Evolutionary conservation across 1,140 invertebrate genomes (phyloP), one percentile per base, ranked within the genome.

Genomic region (Drosophila chauvacae): DNA sequence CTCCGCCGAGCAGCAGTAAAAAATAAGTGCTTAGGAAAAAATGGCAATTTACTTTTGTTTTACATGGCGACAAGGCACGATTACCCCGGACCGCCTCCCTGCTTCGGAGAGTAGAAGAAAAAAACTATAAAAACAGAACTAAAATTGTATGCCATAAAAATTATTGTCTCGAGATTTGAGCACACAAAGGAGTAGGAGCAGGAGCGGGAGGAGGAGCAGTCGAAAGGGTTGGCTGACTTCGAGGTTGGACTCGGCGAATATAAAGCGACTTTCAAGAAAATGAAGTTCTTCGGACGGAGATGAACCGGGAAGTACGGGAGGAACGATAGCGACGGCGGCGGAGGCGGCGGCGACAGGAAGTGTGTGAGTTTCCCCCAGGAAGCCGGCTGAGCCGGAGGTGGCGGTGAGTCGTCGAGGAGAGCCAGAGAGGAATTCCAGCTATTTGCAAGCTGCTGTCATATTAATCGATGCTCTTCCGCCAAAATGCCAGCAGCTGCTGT

Each of bases 1-100:
- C 61, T 69, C 66, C 77, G 48, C 55, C 45, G 48, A 84, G 81
- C 76, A 51, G 50, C 50, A 71, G 81, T 80, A 80, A 84, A 84
- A 83, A 60, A 68, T 62, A 84, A 83, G 80, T 83, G 77, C 77
- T 80, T 77, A 84, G 65, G 26, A 66, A 84, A 84, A 84, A 84
- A 84, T 84, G 72, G 81, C 81, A 84, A 84, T 84, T 85, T 85
- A 85, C 81, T 84, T 84, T 84, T 84, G 81, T 84, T 80, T 77
- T 76, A 84, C 71, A 83, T 83, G 80, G 60, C 66, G 66, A 70
- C 70, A 73, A 61, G 48, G 71, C 53, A 71, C 64, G 51, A 70
- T 70, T 69, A 53, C 30, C 33, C 50, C 33, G 20, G 48, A 0
- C 60, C 18, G 23, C 41, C 62, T 11, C n/a, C 5, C 48, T 37